phyloP scores from a whole-genome alignment of 2,113 vertebrate genomes.

The Nothocercus nigrocapillus region DNA sequence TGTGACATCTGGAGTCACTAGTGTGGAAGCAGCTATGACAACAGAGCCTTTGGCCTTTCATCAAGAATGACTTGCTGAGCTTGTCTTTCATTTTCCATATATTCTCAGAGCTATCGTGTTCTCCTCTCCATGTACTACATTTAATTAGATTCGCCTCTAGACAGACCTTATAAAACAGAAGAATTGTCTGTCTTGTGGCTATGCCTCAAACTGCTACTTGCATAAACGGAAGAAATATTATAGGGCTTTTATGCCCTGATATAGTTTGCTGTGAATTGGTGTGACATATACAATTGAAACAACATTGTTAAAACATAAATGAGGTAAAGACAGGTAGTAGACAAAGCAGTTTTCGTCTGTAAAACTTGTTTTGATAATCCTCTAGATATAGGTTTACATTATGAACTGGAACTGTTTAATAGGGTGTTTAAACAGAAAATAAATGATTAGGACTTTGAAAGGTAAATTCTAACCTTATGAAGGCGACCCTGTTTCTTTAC shows the following conservation, averaged over 20 bases:
- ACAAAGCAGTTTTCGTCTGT: not conserved
- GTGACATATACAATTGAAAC: not conserved
- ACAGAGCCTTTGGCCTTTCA: not conserved
- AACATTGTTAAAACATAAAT: not conserved
- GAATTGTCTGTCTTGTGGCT: not conserved
- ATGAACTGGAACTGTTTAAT: not conserved
- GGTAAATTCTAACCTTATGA: not conserved
- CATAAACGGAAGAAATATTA: not conserved
- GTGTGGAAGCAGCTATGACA: not conserved
- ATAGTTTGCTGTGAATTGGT: not conserved
- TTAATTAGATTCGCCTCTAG: not conserved
- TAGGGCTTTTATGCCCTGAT: not conserved
- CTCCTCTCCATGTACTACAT: not conserved
- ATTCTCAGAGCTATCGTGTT: not conserved
- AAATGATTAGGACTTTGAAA: not conserved
- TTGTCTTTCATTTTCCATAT: not conserved
- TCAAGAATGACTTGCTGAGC: not conserved
- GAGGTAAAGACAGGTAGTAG: not conserved
- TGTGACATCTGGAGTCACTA: not conserved
- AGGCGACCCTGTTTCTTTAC: rapidly evolving
- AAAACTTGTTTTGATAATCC: not conserved
- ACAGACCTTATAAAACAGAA: not conserved
- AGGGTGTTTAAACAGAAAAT: not conserved
- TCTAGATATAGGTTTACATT: not conserved
- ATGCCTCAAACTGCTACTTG: not conserved